Evolutionary conservation across 2,888 invertebrate species (phyloP), one percentile per base, ranked within the genome.

Genomic region (Melolontha melolontha): DNA sequence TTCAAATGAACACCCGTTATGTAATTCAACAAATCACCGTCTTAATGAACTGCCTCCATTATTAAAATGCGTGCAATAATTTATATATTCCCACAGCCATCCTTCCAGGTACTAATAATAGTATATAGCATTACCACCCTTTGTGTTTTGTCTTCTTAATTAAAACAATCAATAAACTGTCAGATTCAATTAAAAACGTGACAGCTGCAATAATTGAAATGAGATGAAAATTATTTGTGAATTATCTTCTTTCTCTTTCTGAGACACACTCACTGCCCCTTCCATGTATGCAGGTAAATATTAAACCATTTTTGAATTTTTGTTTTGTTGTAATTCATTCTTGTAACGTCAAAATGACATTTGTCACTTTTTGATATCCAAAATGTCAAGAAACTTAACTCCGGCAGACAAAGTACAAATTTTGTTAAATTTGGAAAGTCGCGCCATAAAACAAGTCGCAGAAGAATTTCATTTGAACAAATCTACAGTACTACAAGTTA

Each of bases 161-260:
- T 72, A 73, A 72, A 54, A 70, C 72, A 73, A 75, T 73, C 73
- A 75, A 75, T 75, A 75, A 72, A 71, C 73, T 70, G 72, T 72
- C 71, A 54, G 57, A 72, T 63, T 71, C 72, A 73, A 75, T 74
- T 75, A 72, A 73, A 67, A 69, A 68, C 57, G 57, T 72, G 71
- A 65, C 72, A 70, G 71, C 69, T 71, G 72, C 72, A 72, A 71
- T 71, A 73, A 72, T 70, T 72, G 71, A 71, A 67, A 68, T 50
- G 64, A 68, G 70, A 67, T 70, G 52, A 34, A 34, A 6, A 6
- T 6, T 34, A 10, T 34, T 34, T 5, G 42, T 63, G 54, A n/a
- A 64, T 66, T 52, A 51, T 64, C 62, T 59, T 66, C 59, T 68
- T 72, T 71, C 63, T 44, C 68, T 69, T 55, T 55, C 55, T 40